A percentile compares a stretch with the other conserved stretches of the same genome.
These are phyloP conservation scores for Microtus ochrogaster DNA, from an alignment of 2,113 vertebrate genomes.

Conservation along the genomic window DNA sequence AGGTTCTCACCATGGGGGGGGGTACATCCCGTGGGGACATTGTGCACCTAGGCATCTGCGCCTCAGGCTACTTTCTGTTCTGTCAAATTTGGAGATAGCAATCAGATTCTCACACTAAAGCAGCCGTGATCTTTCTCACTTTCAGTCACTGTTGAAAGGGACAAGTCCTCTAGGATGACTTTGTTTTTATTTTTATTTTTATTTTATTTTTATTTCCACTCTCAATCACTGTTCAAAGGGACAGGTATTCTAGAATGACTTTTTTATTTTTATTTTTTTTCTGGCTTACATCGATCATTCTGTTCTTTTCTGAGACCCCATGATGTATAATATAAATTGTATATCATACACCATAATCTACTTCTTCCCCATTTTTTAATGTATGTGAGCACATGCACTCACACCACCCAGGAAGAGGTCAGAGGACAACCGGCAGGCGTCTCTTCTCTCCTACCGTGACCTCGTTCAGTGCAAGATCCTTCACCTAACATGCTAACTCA, in stretches of 20 bases:
- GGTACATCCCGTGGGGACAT: accelerated
- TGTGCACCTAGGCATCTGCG: not conserved
- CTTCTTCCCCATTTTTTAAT: not conserved
- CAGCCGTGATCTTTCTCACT: not conserved
- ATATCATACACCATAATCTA: not conserved
- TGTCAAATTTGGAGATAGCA: not conserved
- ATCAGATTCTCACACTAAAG: not conserved
- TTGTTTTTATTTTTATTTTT: not conserved
- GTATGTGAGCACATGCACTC: not conserved
- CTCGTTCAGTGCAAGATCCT: not conserved
- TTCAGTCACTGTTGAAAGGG: not conserved
- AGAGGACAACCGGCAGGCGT: not conserved
- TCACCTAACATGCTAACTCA: not conserved
- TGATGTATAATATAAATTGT: not conserved
- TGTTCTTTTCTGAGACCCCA: not conserved
- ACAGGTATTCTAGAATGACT: not conserved
- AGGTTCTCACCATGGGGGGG: not conserved
- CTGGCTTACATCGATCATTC: not conserved
- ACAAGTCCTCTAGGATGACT: not conserved
- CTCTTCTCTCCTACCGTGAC: not conserved
- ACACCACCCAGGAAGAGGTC: not conserved
- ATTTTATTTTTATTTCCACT: not conserved
- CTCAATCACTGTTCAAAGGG: not conserved
- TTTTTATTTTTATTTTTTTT: not conserved
- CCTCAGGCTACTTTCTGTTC: not conserved